Percentiles rank a stretch among this genome's conserved stretches.
Evolutionary conservation across 1,140 invertebrate species (phyloP).

Genomic region (Bombus sibiricus): DNA sequence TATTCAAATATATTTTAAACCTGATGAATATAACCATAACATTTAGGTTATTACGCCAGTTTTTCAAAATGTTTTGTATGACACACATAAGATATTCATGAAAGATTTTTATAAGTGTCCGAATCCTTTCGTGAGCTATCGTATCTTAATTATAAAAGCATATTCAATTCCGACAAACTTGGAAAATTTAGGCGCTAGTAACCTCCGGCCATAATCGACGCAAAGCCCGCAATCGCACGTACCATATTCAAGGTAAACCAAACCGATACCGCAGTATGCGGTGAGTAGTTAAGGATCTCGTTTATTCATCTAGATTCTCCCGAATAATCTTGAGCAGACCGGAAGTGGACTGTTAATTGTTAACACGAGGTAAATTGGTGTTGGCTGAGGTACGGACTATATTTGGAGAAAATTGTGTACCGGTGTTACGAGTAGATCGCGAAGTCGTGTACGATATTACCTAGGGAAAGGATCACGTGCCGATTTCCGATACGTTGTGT

Average conservation of each 20-base stretch:
- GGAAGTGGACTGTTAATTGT: constrained; percentile 17
- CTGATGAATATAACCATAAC: too few relatives aligned
- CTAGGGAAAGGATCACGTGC: not conserved
- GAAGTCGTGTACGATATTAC: constrained; percentile 5
- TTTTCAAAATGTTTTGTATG: not conserved
- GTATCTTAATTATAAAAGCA: not conserved
- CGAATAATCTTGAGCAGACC: not conserved
- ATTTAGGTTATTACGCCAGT: too few relatives aligned
- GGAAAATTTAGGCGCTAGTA: not conserved
- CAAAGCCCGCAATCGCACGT: not conserved
- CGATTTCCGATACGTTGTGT: constrained; percentile 20
- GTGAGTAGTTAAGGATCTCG: constrained; percentile 1
- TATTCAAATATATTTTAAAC: too few relatives aligned
- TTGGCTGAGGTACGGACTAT: not conserved
- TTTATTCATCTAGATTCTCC: not conserved
- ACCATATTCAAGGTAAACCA: not conserved
- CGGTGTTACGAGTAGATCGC: not conserved
- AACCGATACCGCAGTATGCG: constrained; percentile 12
- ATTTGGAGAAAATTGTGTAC: not conserved
- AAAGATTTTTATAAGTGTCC: not conserved
- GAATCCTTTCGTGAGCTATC: not conserved
- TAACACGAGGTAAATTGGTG: not conserved
- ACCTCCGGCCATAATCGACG: not conserved
- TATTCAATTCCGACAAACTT: too few relatives aligned
- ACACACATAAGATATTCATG: not conserved